phyloP scores from a whole-genome alignment of 2,888 invertebrate genomes.

The Linnaemya vulpina region DNA sequence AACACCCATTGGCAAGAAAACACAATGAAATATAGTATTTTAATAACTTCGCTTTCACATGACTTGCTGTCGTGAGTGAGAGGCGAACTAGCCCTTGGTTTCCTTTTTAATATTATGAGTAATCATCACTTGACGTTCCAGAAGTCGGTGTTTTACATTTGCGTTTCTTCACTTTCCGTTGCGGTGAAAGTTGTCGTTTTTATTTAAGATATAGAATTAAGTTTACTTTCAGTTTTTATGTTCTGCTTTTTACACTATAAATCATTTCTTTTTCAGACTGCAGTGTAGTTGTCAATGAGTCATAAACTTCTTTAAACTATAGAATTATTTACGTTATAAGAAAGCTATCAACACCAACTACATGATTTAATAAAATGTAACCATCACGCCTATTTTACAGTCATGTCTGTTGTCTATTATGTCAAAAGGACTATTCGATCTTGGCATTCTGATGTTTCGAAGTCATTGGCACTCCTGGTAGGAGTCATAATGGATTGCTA shows the following conservation, averaged over 20 bases:
- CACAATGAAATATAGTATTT: conserved; percentile 66
- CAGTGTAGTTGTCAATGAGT: conserved; percentile 13
- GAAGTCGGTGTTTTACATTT: neutral
- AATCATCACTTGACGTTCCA: conserved; percentile 57
- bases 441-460: too few relatives aligned
- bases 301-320: conserved; percentile 14
- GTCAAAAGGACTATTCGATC: too few relatives aligned
- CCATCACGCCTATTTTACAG: too few relatives aligned
- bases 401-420: too few relatives aligned
- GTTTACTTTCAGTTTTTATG: neutral
- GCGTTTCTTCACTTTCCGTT: neutral
- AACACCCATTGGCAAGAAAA: conserved; percentile 43
- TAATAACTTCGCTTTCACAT: conserved; percentile 58
- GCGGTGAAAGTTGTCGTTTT: conserved; percentile 9
- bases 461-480: too few relatives aligned
- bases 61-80: conserved; percentile 25
- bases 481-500: too few relatives aligned
- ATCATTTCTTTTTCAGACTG: conserved; percentile 1
- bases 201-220: neutral
- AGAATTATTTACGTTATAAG: too few relatives aligned
- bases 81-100: conserved; percentile 47
- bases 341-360: too few relatives aligned
- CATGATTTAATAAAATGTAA: too few relatives aligned
- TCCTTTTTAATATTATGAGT: conserved; percentile 67
- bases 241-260: neutral